Evolutionary conservation across 2,113 vertebrate genomes (phyloP).

Genomic region (Cranoglanis bouderius): DNA sequence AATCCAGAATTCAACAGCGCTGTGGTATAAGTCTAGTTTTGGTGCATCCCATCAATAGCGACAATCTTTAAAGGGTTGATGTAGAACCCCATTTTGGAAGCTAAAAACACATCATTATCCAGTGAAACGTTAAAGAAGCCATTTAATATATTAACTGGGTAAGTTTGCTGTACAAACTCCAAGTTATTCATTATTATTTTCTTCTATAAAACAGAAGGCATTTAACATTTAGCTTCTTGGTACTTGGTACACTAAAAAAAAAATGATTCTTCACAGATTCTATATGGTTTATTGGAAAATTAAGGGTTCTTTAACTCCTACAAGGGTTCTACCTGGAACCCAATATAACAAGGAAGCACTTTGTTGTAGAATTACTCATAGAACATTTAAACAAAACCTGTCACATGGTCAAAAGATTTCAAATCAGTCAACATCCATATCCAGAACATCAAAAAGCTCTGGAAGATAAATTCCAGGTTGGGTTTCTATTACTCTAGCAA

Average conservation of each 20-base stretch:
- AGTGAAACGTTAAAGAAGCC: not conserved
- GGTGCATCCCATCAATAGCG: not conserved
- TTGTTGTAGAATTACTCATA: not conserved
- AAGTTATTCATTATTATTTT: not conserved
- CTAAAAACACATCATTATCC: not conserved
- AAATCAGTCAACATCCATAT: not conserved
- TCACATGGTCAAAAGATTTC: not conserved
- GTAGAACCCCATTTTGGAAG: not conserved
- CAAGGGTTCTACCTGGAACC: not conserved
- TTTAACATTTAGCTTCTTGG: not conserved
- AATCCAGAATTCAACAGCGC: not conserved
- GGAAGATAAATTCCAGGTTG: too few species aligned
- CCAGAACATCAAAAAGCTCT: not conserved
- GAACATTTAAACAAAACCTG: not conserved
- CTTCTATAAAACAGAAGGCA: not conserved
- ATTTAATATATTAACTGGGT: not conserved
- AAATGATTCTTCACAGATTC: not conserved
- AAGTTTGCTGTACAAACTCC: not conserved
- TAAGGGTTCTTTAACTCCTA: not conserved
- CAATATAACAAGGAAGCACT: not conserved
- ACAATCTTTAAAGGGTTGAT: not conserved
- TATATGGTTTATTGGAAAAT: not conserved
- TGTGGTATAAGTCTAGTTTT: not conserved
- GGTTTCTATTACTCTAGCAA: not conserved
- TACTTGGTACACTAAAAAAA: not conserved